These are phyloP conservation scores for Thomomys bottae DNA, from an alignment of 2,113 vertebrate genomes.

Conservation along the genomic window DNA sequence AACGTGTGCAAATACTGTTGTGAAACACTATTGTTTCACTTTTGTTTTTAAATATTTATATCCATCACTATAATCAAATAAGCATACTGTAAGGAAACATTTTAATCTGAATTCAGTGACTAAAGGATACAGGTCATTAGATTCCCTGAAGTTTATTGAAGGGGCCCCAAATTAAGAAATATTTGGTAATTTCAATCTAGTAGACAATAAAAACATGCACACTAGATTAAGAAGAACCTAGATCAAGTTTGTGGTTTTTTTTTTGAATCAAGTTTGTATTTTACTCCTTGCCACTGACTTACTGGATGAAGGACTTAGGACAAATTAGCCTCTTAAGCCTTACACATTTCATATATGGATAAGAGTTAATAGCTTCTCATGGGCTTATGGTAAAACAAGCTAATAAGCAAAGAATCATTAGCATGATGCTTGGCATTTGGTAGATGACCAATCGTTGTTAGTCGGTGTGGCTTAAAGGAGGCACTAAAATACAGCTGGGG, in stretches of 20 bases:
- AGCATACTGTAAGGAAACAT: neutral
- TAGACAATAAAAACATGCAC: neutral
- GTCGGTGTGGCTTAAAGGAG: neutral
- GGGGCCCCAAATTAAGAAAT: neutral
- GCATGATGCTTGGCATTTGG: neutral
- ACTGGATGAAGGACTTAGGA: neutral
- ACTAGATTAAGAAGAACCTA: neutral
- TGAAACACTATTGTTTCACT: conserved; percentile 36
- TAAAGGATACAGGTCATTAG: neutral
- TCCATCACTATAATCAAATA: conserved; percentile 32
- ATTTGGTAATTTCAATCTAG: conserved; percentile 23
- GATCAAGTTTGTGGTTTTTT: neutral
- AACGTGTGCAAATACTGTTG: neutral
- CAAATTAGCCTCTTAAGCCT: neutral
- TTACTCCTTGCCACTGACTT: neutral
- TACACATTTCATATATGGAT: neutral
- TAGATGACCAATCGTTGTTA: neutral
- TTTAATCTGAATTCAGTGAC: neutral
- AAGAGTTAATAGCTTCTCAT: neutral
- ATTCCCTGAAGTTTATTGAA: conserved; percentile 3
- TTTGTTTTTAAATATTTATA: conserved; percentile 20
- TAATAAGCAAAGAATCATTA: neutral
- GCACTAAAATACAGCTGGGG: neutral
- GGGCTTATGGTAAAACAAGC: neutral
- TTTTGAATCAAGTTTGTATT: neutral